Evolutionary conservation across 1,140 invertebrate genomes (phyloP), one percentile per base, ranked within the genome.

Genomic region (Samia ricini): DNA sequence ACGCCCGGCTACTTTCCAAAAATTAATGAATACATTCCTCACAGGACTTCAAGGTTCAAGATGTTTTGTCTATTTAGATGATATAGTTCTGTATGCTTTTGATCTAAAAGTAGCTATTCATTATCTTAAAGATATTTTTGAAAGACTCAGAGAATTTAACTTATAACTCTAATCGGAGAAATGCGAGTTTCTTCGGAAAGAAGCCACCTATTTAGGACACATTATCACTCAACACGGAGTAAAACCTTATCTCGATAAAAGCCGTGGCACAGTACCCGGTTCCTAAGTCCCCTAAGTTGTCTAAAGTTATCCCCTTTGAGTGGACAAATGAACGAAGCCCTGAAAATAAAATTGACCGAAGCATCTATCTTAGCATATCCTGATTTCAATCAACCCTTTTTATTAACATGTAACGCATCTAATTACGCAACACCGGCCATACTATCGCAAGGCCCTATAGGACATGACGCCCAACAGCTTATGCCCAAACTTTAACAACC

Each of bases 381-480:
- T 7, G 64, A 83, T 60, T 85, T 82, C 60, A n/a, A 49, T 0
- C 56, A 83, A 71, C 49, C 61, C 19, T 88, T 90, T 69, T 60
- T 73, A 0, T 19, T 87, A 12, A 85, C 78, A 0, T 83, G 80
- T 0, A 87, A 90, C 54, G 85, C 85, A 0, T 81, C 68, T 4
- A 71, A 81, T 20, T 54, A 60, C 19, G 85, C 81, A 0, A 61
- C 86, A 1, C 74, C 76, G 1, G 66, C 68, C 0, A 72, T 89
- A 1, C 61, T 89, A 22, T 79, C 72, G 7, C 86, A 89, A 71
- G 64, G 63, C 2, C 20, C 64, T 4, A 70, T 66, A 20, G 64
- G 68, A 4, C 55, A 72, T 56, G 76, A 84, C 48, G 49, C 67
- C 22, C 81, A 80, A n/a, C n/a, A n/a, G n/a, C n/a, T n/a, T n/a